Base-by-base conservation (phyloP, 1,140 invertebrate species). In the Ostrea denselamellosa region DNA sequence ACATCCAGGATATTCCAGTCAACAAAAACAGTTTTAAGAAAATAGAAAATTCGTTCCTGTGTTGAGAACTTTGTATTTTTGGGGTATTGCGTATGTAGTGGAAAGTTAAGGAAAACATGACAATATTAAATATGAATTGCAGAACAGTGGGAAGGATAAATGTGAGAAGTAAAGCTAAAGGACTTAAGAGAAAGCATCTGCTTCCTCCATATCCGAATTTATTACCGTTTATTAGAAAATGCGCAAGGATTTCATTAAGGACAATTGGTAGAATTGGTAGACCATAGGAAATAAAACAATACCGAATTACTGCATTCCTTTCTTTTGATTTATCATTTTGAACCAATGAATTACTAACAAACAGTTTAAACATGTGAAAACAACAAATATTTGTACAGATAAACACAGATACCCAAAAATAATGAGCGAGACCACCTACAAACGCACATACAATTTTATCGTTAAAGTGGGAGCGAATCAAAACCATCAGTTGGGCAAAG, bases 401-500 rank as follows among this genome's bases (percentile, higher is more conserved):
- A 54, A 83, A 83, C 19, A 83, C 82, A 22, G 44, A 53, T 0
- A 52, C n/a, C 82, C 82, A 83, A 10, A 83, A 83, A 25, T 53
- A 83, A 51, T 83, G 82, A 52, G 82, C 25, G 44, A 83, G 12
- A 53, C 44, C 51, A 54, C 82, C 82, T 22, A 83, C 10, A 19
- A 83, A n/a, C 7, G 17, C n/a, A 19, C 82, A 83, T 53, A n/a
- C 82, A n/a, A 8, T 12, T 8, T 2, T 83, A 19, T 83, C 8
- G 12, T 52, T 77, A 5, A 19, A 62, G 9, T 51, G 62, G 52
- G n/a, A 87, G n/a, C n/a, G 44, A 83, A 83, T 12, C 28, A 77
- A 65, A 54, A 77, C 51, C 52, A 25, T 8, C 19, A 83, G 25
- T 82, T 93, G 92, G 19, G 91, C 91, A 9, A 92, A 52, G 28